A percentile compares a stretch with the other conserved stretches of the same genome.
phyloP scores from a whole-genome alignment of 1,140 invertebrate species.

The Lepeophtheirus salmonis region DNA sequence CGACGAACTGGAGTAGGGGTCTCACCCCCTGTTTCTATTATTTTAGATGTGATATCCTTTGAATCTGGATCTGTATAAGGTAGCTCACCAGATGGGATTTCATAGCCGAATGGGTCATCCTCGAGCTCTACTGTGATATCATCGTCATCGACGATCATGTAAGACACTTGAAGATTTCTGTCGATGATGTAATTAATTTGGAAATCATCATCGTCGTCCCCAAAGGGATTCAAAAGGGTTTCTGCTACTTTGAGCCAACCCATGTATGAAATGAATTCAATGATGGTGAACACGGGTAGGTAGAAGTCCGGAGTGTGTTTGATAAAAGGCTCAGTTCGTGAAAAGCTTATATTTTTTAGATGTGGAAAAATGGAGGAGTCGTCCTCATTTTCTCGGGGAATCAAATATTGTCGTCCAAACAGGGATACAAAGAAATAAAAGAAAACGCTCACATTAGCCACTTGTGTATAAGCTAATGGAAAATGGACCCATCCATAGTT shows the following conservation, averaged over 20 bases:
- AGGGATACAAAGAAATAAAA: slow-evolving; percentile 24
- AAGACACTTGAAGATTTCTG: slow-evolving; percentile 55
- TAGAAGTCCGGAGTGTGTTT: slow-evolving; percentile 58
- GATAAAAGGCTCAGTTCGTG: slow-evolving; percentile 22
- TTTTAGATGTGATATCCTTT: neutral
- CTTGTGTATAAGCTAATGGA: slow-evolving; percentile 37
- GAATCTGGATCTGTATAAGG: neutral
- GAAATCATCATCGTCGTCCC: slow-evolving; percentile 85
- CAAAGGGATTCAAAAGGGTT: slow-evolving; percentile 73
- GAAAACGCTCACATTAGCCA: slow-evolving; percentile 20
- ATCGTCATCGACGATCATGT: slow-evolving; percentile 4
- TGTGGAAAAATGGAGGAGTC: neutral
- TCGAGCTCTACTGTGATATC: neutral
- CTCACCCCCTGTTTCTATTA: neutral
- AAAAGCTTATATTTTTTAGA: slow-evolving; percentile 24
- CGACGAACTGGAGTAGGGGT: neutral
- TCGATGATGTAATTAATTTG: slow-evolving; percentile 70
- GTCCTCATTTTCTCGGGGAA: slow-evolving; percentile 22
- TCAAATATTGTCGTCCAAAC: slow-evolving; percentile 30
- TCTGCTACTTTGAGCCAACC: slow-evolving; percentile 89
- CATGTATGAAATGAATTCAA: slow-evolving; percentile 91
- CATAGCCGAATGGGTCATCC: neutral
- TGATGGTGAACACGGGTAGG: slow-evolving; percentile 72
- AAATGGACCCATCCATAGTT: slow-evolving; percentile 38
- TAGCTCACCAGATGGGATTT: neutral